Percentiles rank a stretch among this genome's conserved stretches.
Evolutionary conservation across 2,113 vertebrate genomes (phyloP).

Genomic region (Suncus etruscus): DNA sequence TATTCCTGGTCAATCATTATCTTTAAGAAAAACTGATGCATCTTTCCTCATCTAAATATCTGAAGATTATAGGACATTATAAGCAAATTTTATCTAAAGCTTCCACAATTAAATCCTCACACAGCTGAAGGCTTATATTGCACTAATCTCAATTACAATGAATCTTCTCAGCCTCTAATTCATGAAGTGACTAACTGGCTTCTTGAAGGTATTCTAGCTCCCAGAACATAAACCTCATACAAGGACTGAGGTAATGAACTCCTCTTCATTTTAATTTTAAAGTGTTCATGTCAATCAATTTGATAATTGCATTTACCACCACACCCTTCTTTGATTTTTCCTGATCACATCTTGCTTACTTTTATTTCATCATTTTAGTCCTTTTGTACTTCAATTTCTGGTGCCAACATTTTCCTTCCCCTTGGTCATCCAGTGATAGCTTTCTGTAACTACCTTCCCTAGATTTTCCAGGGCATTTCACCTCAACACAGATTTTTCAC

Average conservation of each 20-base stretch:
- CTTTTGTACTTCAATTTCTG: neutral
- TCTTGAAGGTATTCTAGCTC: neutral
- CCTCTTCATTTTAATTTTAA: conserved; percentile 2
- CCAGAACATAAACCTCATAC: neutral
- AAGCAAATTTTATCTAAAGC: neutral
- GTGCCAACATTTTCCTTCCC: neutral
- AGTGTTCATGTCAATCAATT: neutral
- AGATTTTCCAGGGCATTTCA: neutral
- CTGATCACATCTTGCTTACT: neutral
- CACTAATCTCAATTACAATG: no score
- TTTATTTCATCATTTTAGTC: neutral
- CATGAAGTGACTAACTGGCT: no score
- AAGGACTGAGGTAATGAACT: neutral
- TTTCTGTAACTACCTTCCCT: neutral
- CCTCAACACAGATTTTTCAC: neutral
- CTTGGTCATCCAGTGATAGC: neutral
- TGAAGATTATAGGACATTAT: neutral
- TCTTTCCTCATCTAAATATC: neutral
- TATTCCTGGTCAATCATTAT: no score
- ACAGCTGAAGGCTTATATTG: neutral
- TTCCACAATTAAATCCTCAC: neutral
- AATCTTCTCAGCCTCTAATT: neutral
- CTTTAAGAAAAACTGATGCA: no score
- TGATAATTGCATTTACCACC: neutral
- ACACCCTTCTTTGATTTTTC: neutral